Evolutionary conservation across 2,113 vertebrate genomes (phyloP).

Genomic region (Crocuta crocuta): DNA sequence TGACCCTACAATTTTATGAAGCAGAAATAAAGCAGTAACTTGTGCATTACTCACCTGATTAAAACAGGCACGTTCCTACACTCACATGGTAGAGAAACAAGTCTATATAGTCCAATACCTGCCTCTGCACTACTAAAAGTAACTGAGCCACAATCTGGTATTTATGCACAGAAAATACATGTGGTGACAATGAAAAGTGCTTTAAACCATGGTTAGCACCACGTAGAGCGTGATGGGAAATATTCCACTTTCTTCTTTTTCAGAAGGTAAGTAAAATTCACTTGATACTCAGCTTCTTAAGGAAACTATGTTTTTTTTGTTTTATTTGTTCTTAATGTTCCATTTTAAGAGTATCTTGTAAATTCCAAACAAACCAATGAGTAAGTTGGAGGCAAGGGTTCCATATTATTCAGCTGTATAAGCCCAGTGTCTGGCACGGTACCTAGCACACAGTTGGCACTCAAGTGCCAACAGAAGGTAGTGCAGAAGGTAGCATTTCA

Average conservation of each 20-base stretch:
- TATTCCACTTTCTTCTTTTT: not conserved
- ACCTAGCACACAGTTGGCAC: not conserved
- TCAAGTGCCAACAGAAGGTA: too few relatives aligned
- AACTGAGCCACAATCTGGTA: not conserved
- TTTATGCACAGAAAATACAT: not conserved
- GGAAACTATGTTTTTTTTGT: not conserved
- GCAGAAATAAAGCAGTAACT: not conserved
- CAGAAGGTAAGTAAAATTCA: not conserved
- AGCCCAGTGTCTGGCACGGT: accelerated
- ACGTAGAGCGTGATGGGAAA: not conserved
- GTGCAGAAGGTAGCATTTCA: accelerated
- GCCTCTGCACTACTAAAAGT: not conserved
- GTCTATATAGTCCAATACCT: not conserved
- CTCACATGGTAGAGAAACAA: not conserved
- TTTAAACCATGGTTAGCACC: not conserved
- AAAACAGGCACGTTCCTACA: not conserved
- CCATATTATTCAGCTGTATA: accelerated
- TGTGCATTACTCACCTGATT: not conserved
- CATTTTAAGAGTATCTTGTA: not conserved
- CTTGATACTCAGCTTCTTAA: not conserved
- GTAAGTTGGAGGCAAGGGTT: not conserved
- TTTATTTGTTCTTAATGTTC: not conserved
- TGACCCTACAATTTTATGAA: not conserved
- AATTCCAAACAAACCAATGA: not conserved
- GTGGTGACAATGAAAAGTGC: not conserved